Base-by-base conservation (phyloP, 1,140 invertebrate genomes). In the Philaenus spumarius region DNA sequence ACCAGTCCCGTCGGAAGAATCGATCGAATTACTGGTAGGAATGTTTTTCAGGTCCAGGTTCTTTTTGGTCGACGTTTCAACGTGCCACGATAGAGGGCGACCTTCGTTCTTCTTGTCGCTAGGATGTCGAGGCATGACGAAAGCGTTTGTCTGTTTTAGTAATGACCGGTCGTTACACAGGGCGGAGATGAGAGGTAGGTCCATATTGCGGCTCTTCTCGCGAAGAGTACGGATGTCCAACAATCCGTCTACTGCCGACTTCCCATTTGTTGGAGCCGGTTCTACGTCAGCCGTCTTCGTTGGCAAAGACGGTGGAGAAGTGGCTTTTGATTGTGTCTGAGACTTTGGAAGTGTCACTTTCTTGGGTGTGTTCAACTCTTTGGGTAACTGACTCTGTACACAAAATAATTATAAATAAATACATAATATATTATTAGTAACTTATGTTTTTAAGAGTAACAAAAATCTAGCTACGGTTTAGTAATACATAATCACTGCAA, bases 81-180 rank as follows among this genome's bases (percentile, higher is more conserved):
- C 61, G 39, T 67, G 67, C 66, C 67, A 66, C 0, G 61, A 64
- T 1, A 60, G 40, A 2, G 67, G 66, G 11, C 67, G 37, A 4
- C 24, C 50, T 20, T 59, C 55, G 15, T 4, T 15, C 2, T 26
- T 45, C 23, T 93, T 0, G 80, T 93, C 19, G 89, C 93, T 70
- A 89, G 90, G 80, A 69, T 83, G 81, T 69, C 85, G 85, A 24
- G 85, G 83, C 74, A 84, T 76, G 40, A 85, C 86, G 66, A 87
- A 88, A 12, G 87, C 87, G 72, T 90, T 90, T 3, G 88, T 90
- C 71, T 90, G 88, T 71, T 90, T 90, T 42, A 92, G 71, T 58
- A 92, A 73, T 37, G 89, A 89, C 24, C 86, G 79, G 71, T 95
- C 91, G 69, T 93, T 93, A 73, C 90, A 95, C 47, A 95, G 75